Base-by-base conservation (phyloP, 2,113 vertebrate genomes). In the Percopsis transmontana region DNA sequence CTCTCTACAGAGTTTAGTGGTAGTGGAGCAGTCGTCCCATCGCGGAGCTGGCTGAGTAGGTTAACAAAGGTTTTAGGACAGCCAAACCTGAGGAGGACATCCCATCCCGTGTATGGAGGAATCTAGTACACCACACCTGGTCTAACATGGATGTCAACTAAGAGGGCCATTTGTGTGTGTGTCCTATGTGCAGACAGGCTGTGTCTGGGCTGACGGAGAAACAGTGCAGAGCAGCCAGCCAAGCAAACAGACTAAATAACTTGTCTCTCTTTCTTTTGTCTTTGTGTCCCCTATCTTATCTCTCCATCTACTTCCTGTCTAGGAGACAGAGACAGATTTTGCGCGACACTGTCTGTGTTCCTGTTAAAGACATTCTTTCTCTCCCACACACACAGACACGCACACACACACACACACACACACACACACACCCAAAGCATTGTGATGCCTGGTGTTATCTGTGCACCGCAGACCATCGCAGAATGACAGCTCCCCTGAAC, bases 191-290 rank as follows among this genome's bases (percentile, higher is more conserved):
- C 48, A 48, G 68, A 66, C 57, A 68, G 62, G 74, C 76, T 45
- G 20, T 78, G 70, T 85, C 85, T 84, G 67, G 76, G 76, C 69
- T 63, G 42, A 21, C 57, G 61, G 68, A 70, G 74, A 82, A 88
- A 56, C 78, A 63, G 85, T 87, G 85, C 77, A 82, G 76, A 83
- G 71, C 66, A 80, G 51, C 59, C 68, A 75, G 58, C 66, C 71
- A 73, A 60, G 79, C 72, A 74, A 62, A 63, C 21, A 88, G 56
- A 82, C 81, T 66, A 81, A 84, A 85, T 74, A 83, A 68, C 75
- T 78, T 77, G 72, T 74, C 78, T 76, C 50, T 66, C 66, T 21
- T 45, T 47, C 65, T 57, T 14, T 63, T 20, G 79, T 72, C 68
- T 76, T 66, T 48, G 23, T 39, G 71, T 57, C 33, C 52, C 56